Evolutionary conservation across 1,140 invertebrate genomes (phyloP).

Genomic region (Hydropsyche tenuis): DNA sequence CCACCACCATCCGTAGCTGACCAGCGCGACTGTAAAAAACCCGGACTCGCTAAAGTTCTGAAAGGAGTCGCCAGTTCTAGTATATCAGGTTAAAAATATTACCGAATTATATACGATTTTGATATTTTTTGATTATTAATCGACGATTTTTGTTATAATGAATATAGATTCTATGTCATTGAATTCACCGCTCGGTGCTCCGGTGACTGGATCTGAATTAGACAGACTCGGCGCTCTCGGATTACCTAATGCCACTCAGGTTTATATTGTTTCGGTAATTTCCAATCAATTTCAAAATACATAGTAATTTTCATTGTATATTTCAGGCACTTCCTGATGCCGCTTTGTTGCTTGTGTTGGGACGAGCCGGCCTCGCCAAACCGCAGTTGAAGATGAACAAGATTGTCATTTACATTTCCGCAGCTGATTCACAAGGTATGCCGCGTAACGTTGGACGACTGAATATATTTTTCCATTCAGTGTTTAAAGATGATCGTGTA

Average conservation of each 20-base stretch:
- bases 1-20: conserved; percentile 55
- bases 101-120: background rate
- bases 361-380: conserved; percentile 60
- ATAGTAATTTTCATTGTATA: background rate
- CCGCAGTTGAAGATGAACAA: conserved; percentile 63
- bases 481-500: background rate
- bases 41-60: conserved; percentile 55
- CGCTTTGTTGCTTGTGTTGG: conserved; percentile 64
- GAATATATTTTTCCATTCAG: background rate
- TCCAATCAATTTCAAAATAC: background rate
- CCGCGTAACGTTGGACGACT: conserved; percentile 3
- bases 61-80: conserved; percentile 63
- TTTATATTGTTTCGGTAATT: too few relatives aligned
- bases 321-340: conserved; percentile 60
- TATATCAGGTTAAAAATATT: conserved; percentile 66
- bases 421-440: conserved; percentile 72
- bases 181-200: conserved; percentile 62
- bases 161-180: conserved; percentile 68
- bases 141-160: conserved; percentile 38
- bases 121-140: background rate
- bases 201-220: conserved; percentile 40
- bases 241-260: conserved; percentile 53
- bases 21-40: conserved; percentile 48
- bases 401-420: conserved; percentile 72
- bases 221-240: conserved; percentile 53